Percentiles rank a stretch among this genome's conserved stretches.
Conservation (phyloP, 2,888 invertebrate genomes). For the Hyposoter didymator region DNA sequence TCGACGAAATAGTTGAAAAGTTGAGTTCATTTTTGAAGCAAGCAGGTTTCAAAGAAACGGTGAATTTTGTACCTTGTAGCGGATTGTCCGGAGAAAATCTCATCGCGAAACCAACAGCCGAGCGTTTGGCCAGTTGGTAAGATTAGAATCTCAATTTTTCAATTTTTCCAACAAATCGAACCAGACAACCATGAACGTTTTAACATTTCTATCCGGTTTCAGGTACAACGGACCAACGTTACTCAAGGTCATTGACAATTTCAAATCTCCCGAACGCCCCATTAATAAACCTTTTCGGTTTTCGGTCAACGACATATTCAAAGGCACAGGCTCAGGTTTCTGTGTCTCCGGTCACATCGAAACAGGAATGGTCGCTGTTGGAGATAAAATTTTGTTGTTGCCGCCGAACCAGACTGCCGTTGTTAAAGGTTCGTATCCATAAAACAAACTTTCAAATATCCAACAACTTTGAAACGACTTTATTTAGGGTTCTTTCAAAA, state of each 20-base stretch:
- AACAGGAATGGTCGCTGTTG: conserved; percentile 93
- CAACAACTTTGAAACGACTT: no score
- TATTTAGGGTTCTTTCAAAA: no score
- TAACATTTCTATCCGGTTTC: conserved; percentile 21
- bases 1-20: conserved; percentile 94
- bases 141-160: conserved; percentile 1
- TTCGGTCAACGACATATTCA: conserved; percentile 97
- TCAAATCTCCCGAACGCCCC: conserved; percentile 94
- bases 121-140: conserved; percentile 87
- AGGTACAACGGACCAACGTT: conserved; percentile 95
- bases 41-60: conserved; percentile 96
- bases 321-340: conserved; percentile 95
- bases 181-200: not conserved
- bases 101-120: conserved; percentile 88
- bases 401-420: conserved; percentile 93
- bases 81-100: conserved; percentile 98
- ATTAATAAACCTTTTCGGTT: conserved; percentile 95
- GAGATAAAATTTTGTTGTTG: conserved; percentile 94
- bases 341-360: conserved; percentile 96
- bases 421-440: conserved; percentile 87
- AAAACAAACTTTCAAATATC: not conserved
- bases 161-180: not conserved
- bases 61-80: conserved; percentile 97
- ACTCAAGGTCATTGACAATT: conserved; percentile 93
- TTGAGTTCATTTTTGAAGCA: conserved; percentile 94